Evolutionary conservation across 2,797 vertebrate species (phyloP), one percentile per base, ranked within the genome.

Genomic region (Pseudopleuronectes americanus): DNA sequence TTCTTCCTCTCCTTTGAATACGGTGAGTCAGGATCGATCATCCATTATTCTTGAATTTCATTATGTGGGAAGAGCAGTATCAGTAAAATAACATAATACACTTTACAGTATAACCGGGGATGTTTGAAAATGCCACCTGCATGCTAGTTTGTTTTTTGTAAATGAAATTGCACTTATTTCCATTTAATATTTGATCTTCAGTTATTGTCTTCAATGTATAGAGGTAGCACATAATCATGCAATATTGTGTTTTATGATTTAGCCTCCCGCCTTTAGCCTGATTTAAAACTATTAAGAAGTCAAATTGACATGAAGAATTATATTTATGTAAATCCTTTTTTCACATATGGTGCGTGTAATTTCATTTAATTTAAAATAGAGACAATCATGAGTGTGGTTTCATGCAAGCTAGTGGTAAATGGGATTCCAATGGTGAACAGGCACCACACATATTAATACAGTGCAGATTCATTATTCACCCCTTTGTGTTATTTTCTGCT

Each of bases 41-140:
- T 87, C 88, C 82, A 88, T 92, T 89, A 90, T 89, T 84, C 87
- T 91, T 87, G 74, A 79, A 84, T 91, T 90, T 89, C 89, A 89
- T 90, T 86, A 86, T 83, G 84, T 89, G 86, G 81, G 82, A 84
- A 81, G 83, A 83, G 51, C 62, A 83, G 84, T 86, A 88, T 88
- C 84, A 83, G 80, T 82, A 80, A 83, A 38, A 86, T 86, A 87
- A 77, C 75, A 71, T 75, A 64, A 84, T 81, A 69, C 64, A 80
- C 52, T 80, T 75, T 71, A 77, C 38, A 8, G 69, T 61, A 68
- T 64, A 81, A 64, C 12, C 31, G 47, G 51, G 54, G 22, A 65
- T 62, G 22, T 24, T 47, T 55, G 43, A 31, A 71, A 75, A 21
- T 57, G 52, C 36, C 71, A 71, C 49, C 33, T 57, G 63, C 19